Evolutionary conservation across 2,888 invertebrate species (phyloP), one percentile per base, ranked within the genome.

Genomic region (Leptinotarsa rubiginosa): DNA sequence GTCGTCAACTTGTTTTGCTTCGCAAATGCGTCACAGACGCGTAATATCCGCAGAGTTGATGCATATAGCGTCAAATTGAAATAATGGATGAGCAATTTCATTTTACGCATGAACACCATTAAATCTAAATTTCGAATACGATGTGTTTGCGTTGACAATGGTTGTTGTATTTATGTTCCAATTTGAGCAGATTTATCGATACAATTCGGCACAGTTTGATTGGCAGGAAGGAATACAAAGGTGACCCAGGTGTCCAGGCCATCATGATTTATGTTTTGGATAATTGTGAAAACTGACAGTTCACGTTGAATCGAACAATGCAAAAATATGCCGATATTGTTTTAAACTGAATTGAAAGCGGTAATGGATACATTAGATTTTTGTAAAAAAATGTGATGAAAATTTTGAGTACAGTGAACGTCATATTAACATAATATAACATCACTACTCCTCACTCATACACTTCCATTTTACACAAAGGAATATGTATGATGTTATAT

Each of bases 81-180:
- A 62, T 62, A 62, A 62, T 62, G 62, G 62, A 62, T 62, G 62
- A 62, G 62, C 31, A 31, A 62, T 62, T 25, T 15, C 62, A 62
- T 62, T 62, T 62, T 31, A 62, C 62, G 62, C 62, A 31, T 62
- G 25, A 13, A n/a, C 62, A 31, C 25, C 7, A 62, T 15, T 25
- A 16, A 62, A 25, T 62, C 62, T 62, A 31, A 15, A 62, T 62
- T 62, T n/a, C 31, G 5, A 25, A 25, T 62, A 13, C 31, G 62
- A 15, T n/a, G 62, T 16, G 18, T 62, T 62, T 7, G 62, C 25
- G 62, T 31, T 62, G 31, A 62, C 31, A 31, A 31, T 62, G 31
- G n/a, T 7, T 25, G n/a, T 7, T 25, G 16, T 62, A 56, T 62
- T 62, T 62, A 62, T 62, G 31, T 25, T n/a, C 31, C 62, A 31